Percentiles rank a stretch among this genome's conserved stretches.
phyloP scores from a whole-genome alignment of 2,888 invertebrate genomes.

The Caenorhabditis sulstoni region DNA sequence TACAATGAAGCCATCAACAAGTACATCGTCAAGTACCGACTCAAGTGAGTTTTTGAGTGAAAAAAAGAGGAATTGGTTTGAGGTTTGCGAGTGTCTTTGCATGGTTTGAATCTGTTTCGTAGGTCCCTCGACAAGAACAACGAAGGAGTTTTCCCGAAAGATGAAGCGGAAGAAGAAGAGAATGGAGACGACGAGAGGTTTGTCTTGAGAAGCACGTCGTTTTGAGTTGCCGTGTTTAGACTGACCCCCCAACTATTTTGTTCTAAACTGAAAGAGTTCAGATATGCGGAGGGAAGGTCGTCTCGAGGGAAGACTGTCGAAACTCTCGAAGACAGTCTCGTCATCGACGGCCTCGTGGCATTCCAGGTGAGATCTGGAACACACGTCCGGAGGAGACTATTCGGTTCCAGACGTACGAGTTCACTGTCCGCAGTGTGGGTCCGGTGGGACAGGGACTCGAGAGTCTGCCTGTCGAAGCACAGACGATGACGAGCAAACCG shows the following conservation, averaged over 20 bases:
- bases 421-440: conserved; percentile 82
- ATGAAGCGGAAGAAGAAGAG: neutral
- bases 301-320: conserved; percentile 61
- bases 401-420: conserved; percentile 74
- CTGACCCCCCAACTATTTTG: neutral
- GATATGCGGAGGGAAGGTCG: conserved; percentile 64
- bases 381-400: neutral
- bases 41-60: conserved; percentile 86
- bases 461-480: conserved; percentile 91
- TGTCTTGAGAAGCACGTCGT: conserved; percentile 2
- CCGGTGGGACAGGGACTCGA: conserved; percentile 92
- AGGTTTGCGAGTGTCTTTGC: conserved; percentile 33
- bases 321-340: conserved; percentile 55
- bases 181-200: conserved; percentile 44
- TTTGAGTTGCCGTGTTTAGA: conserved; percentile 30
- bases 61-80: neutral
- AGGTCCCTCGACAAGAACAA: conserved; percentile 28
- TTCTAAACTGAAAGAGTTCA: conserved; percentile 23
- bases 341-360: conserved; percentile 64
- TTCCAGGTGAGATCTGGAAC: conserved; percentile 59
- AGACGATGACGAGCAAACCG: conserved; percentile 88
- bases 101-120: conserved; percentile 39
- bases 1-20: conserved; percentile 88
- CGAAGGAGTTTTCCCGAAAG: conserved; percentile 23
- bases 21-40: conserved; percentile 96